Evolutionary conservation across 2,113 vertebrate genomes (phyloP), one percentile per base, ranked within the genome.

Genomic region (Phocoena phocoena): DNA sequence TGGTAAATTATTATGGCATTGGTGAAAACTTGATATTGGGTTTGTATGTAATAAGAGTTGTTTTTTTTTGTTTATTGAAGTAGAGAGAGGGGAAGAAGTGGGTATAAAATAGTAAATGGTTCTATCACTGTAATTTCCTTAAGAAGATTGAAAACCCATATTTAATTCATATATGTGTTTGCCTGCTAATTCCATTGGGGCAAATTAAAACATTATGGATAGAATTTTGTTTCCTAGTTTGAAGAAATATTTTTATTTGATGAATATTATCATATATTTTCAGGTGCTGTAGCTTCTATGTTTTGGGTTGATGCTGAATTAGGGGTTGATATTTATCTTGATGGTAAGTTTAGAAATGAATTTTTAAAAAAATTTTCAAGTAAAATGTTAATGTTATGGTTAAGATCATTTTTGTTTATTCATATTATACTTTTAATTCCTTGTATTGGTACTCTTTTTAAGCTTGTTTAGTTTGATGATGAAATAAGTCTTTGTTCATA

Each of bases 301-400:
- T 99, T 99, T 98, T 99, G 99, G 99, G 99, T 99, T 68, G 99
- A 99, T 98, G 99, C 99, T 90, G 99, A 99, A 98, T 98, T 99
- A 67, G 99, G 99, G 94, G 99, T 99, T 97, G 99, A 99, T 93
- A 99, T 99, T 97, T 99, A 99, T 98, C 99, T 99, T 93, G 99
- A 99, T 86, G 99, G 99, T 99, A 99, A 99, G 99, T 96, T 88
- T 84, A 77, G 60, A 89, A 95, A 50, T 18, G 36, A 11, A 62
- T 53, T 79, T 91, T 90, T 13, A 2, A 17, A 53, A 53, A 53
- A 93, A 55, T 88, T 94, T 92, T 95, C 41, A 94, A 74, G 65
- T 83, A 85, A 83, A 90, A 70, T 86, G 47, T 82, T 88, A 81
- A 73, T 81, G 73, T 76, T 88, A 71, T 65, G 21, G 20, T 93